Percentiles rank a stretch among this genome's conserved stretches.
These are phyloP conservation scores for Prolemur simus DNA, from an alignment of 2,113 vertebrate species.

Conservation along the genomic window DNA sequence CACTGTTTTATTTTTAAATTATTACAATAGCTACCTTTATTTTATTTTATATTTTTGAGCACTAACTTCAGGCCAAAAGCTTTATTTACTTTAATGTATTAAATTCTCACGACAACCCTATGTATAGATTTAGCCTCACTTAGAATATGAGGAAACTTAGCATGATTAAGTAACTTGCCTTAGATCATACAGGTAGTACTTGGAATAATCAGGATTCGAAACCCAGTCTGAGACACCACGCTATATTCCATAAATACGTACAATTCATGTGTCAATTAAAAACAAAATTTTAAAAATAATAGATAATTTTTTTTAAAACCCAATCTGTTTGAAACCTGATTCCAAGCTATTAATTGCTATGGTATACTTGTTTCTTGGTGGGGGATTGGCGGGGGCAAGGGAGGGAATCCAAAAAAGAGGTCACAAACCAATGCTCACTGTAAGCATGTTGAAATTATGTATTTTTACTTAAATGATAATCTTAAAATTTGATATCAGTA, in stretches of 20 bases:
- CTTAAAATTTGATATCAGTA: background rate
- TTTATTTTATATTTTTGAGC: background rate
- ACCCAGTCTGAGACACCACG: background rate
- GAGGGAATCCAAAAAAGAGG: background rate
- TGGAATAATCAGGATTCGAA: conserved; percentile 6
- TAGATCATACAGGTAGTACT: background rate
- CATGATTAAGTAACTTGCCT: background rate
- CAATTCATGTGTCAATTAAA: background rate
- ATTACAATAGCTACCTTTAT: background rate
- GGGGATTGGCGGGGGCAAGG: too few relatives aligned
- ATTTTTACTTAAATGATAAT: background rate
- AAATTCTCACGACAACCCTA: background rate
- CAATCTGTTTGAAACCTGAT: background rate
- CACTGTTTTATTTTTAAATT: background rate
- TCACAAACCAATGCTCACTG: background rate
- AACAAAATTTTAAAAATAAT: background rate
- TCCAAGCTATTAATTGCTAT: background rate
- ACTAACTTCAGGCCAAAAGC: background rate
- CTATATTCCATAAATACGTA: background rate
- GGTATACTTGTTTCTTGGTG: background rate
- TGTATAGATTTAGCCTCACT: background rate
- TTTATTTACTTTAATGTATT: background rate
- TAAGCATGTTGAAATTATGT: background rate
- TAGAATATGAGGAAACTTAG: background rate
- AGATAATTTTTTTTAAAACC: background rate